These are phyloP conservation scores for Macquaria australasica DNA, from an alignment of 2,113 vertebrate species.

Conservation along the genomic window DNA sequence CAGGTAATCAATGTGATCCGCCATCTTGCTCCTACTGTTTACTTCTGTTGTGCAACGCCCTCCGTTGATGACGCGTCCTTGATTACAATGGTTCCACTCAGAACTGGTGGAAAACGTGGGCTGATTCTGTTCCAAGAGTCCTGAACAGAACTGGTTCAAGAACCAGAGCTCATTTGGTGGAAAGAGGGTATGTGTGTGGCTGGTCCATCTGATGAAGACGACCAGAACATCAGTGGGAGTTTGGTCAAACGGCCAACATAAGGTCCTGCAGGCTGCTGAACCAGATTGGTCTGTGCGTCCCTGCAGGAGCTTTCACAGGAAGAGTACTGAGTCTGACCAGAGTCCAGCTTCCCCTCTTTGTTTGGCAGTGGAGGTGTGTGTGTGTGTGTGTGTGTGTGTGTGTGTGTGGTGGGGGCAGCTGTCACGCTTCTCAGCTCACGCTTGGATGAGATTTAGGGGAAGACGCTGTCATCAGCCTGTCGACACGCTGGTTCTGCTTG, in stretches of 20 bases:
- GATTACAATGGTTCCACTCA: no score
- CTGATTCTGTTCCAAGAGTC: no score
- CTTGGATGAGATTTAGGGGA: conserved; percentile 45
- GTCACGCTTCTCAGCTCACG: conserved; percentile 37
- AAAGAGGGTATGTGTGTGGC: no score
- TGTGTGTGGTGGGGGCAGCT: conserved; percentile 3
- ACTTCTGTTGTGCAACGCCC: no score
- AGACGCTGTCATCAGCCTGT: conserved; percentile 46
- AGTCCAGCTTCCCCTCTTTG: conserved; percentile 17
- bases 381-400: no score
- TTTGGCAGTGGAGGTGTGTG: conserved; percentile 2
- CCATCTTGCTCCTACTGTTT: no score
- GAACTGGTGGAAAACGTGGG: no score
- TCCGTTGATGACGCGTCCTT: no score
- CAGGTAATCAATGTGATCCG: no score
- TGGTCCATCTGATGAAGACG: background rate
- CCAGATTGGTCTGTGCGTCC: conserved; percentile 11
- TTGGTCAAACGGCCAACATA: conserved; percentile 42
- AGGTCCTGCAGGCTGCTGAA: conserved; percentile 53
- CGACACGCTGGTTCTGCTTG: conserved; percentile 31
- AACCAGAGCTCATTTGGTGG: no score
- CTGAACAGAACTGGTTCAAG: no score
- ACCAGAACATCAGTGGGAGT: conserved; percentile 47
- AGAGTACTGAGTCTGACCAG: background rate
- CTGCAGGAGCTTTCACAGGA: conserved; percentile 35